Evolutionary conservation across 1,140 invertebrate genomes (phyloP), one percentile per base, ranked within the genome.

Genomic region (Leptonema lineaticorne): DNA sequence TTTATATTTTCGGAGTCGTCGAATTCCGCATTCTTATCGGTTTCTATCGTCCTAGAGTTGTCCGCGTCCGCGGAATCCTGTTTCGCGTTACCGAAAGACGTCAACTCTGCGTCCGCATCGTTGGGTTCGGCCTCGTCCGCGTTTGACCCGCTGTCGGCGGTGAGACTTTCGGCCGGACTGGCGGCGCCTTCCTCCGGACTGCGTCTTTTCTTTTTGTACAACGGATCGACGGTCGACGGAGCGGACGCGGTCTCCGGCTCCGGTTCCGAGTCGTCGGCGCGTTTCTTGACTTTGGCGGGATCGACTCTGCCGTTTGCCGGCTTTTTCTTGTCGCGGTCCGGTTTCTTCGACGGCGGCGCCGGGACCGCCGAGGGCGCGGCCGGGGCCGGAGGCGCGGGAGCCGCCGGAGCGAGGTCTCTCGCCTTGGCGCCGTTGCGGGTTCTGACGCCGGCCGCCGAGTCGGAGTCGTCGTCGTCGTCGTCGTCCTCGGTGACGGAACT

Each of bases 401-500:
- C 6, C 18, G 7, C 14, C 45, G 41, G 41, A 2, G 29, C n/a
- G 2, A 28, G 29, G 77, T 84, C 86, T 85, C 90, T 82, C 81
- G 92, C 90, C 80, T 92, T 92, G 26, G 88, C 82, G 80, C 94
- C 92, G 74, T 94, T 94, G 72, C 92, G 84, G 33, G 93, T 95
- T 76, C 93, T 87, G 89, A 94, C 93, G 78, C 92, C 88, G 76
- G 91, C 92, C 53, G 91, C 84, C 27, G 93, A 94, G 82, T 95
- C 95, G 78, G 91, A 96, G 80, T 95, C 95, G 79, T 95, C 95
- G 77, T 95, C 93, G 68, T 92, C 96, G 77, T 83, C 84, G 75
- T 97, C 96, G 83, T 95, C 93, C 80, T 97, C 95, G 74, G 92
- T 96, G 59, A 94, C 93, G 59, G 94, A 96, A 84, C 93, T 96